Conservation (phyloP, 92 coral and sea anemone species). For the Epizoanthus illoricatus region DNA sequence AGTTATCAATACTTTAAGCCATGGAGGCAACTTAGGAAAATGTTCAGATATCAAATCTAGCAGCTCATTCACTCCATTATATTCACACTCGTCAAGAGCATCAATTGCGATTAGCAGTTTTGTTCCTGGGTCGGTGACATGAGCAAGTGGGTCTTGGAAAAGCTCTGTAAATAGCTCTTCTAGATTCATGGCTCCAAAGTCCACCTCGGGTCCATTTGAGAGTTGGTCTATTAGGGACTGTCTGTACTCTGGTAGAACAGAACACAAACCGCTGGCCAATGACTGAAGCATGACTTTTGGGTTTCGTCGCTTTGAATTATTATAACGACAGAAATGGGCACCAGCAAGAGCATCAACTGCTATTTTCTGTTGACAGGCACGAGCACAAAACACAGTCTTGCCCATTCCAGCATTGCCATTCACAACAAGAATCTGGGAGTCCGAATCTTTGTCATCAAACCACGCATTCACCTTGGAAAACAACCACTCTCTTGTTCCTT, state of each 20-base stretch:
- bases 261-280: conserved; percentile 44
- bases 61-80: conserved; percentile 27
- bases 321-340: conserved; percentile 36
- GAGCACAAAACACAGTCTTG: conserved; percentile 42
- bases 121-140: conserved; percentile 2
- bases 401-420: conserved; percentile 48
- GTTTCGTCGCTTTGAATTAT: conserved; percentile 29
- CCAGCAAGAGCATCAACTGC: conserved; percentile 23
- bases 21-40: conserved; percentile 31
- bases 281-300: conserved; percentile 40
- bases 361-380: conserved; percentile 25
- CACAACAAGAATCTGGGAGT: conserved; percentile 12
- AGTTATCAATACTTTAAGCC: conserved; percentile 36
- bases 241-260: conserved; percentile 10
- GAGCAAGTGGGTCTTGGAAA: conserved; percentile 9
- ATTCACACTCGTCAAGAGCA: conserved; percentile 34
- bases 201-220: conserved; percentile 9
- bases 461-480: conserved; percentile 14
- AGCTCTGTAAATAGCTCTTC: conserved; percentile 23
- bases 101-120: conserved; percentile 16
- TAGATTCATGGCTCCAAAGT: conserved; percentile 8
- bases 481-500: conserved; percentile 44
- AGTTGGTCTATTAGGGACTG: conserved; percentile 8
- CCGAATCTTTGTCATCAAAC: conserved; percentile 15
- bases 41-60: conserved; percentile 32